Evolutionary conservation across 2,797 vertebrate genomes (phyloP).

Genomic region (Oryzias sinensis): DNA sequence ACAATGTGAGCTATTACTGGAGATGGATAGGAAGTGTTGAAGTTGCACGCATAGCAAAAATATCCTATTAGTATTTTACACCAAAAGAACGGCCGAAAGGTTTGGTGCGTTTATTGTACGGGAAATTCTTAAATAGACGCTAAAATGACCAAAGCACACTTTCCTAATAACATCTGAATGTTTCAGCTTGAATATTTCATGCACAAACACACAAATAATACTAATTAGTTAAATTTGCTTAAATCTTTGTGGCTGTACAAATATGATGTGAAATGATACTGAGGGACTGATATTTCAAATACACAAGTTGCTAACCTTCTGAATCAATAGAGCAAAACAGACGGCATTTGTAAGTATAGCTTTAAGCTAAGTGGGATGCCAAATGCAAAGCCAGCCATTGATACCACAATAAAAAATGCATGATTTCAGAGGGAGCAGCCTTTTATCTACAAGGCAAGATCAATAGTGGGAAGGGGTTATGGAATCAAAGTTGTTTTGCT

Average conservation of each 20-base stretch:
- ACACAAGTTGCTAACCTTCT: conserved; percentile 72
- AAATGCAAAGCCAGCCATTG: conserved; percentile 81
- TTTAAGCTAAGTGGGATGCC: conserved; percentile 80
- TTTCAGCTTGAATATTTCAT: conserved; percentile 62
- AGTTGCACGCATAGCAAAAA: conserved; percentile 25
- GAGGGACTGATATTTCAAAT: conserved; percentile 75
- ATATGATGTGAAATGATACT: conserved; percentile 76
- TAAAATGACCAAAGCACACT: conserved; percentile 33
- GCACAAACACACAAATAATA: conserved; percentile 49
- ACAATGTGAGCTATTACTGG: conserved; percentile 61
- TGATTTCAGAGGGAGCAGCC: conserved; percentile 75
- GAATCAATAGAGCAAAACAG: conserved; percentile 84
- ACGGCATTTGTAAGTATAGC: conserved; percentile 81
- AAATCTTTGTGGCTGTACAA: conserved; percentile 75
- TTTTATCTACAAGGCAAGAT: conserved; percentile 80
- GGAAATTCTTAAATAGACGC: background rate
- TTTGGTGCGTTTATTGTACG: conserved; percentile 1
- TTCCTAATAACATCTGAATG: conserved; percentile 51
- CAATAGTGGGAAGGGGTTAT: conserved; percentile 80
- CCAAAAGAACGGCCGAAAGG: background rate
- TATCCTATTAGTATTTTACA: conserved; percentile 21
- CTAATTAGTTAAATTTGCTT: conserved; percentile 70
- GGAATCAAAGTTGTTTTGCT: conserved; percentile 80
- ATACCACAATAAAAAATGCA: conserved; percentile 83
- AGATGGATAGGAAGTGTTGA: conserved; percentile 47